A percentile compares a stretch with the other conserved stretches of the same genome.
Evolutionary conservation across 2,113 vertebrate genomes (phyloP).

Genomic region (Danionella cerebrum): DNA sequence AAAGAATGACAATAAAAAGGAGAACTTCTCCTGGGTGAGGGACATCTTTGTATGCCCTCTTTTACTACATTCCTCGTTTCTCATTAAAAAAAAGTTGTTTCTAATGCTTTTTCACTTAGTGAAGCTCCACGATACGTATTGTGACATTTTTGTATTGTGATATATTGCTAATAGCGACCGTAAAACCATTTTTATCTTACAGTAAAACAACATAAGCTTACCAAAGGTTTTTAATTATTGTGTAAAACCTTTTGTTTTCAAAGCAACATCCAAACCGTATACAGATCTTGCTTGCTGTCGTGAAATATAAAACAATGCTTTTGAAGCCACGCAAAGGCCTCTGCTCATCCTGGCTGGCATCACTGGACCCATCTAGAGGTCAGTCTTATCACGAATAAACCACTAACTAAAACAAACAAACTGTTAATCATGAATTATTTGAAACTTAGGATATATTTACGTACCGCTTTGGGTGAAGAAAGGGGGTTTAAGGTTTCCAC

Average conservation of each 20-base stretch:
- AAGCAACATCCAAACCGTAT: slow-evolving; percentile 72
- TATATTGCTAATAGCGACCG: too few relatives aligned
- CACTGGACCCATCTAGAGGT: slow-evolving; percentile 75
- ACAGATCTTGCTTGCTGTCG: slow-evolving; percentile 88
- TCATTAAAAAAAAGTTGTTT: too few relatives aligned
- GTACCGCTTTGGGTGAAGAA: slow-evolving; percentile 88
- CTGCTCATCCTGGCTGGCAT: slow-evolving; percentile 89
- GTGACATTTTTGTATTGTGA: too few relatives aligned
- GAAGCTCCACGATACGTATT: too few relatives aligned
- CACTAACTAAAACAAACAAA: background rate
- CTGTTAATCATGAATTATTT: background rate
- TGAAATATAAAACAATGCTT: slow-evolving; percentile 77
- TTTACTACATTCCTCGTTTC: too few relatives aligned
- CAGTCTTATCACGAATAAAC: background rate
- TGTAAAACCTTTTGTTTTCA: background rate
- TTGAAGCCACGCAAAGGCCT: slow-evolving; percentile 75
- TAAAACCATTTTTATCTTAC: too few relatives aligned
- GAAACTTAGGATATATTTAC: slow-evolving; percentile 55
- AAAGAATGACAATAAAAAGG: too few relatives aligned
- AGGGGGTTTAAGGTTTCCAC: slow-evolving; percentile 76
- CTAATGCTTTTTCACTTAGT: too few relatives aligned
- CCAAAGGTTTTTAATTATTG: too few relatives aligned
- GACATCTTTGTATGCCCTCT: too few relatives aligned
- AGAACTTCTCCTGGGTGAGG: too few relatives aligned
- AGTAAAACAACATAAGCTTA: too few relatives aligned